Conservation (phyloP, 2,113 vertebrate genomes). For the Rynchops niger region DNA sequence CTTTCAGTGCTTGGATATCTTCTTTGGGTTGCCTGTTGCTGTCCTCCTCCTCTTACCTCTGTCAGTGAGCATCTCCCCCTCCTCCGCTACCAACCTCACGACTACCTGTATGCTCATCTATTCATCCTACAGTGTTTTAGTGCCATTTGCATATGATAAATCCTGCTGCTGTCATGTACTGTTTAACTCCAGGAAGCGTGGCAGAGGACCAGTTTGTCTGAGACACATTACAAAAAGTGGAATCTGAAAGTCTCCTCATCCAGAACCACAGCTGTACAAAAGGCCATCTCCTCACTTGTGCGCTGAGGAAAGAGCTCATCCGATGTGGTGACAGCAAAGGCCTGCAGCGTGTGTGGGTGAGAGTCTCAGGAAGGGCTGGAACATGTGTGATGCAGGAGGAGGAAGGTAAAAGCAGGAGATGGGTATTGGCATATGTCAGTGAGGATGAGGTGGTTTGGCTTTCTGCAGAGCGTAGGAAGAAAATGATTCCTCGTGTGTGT, state of each 20-base stretch:
- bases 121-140: slow-evolving; percentile 23
- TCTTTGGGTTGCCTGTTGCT: not conserved
- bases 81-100: not conserved
- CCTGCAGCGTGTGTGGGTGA: slow-evolving; percentile 12
- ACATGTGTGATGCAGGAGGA: slow-evolving; percentile 46
- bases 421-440: slow-evolving; percentile 49
- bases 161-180: not conserved
- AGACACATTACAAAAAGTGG: not conserved
- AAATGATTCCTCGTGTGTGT: slow-evolving; percentile 13
- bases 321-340: not conserved
- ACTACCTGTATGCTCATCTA: slow-evolving; percentile 35
- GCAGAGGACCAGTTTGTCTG: slow-evolving; percentile 2
- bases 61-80: not conserved
- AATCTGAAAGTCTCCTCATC: not conserved
- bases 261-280: slow-evolving; percentile 36
- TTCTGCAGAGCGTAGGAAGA: slow-evolving; percentile 49
- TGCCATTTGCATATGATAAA: not conserved
- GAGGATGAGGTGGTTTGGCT: slow-evolving; percentile 59
- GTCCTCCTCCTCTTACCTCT: slow-evolving; percentile 5
- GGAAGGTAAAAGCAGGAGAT: slow-evolving; percentile 28
- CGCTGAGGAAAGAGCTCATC: not conserved
- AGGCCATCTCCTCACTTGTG: not conserved
- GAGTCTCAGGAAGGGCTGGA: not conserved
- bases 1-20: not conserved
- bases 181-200: slow-evolving; percentile 16